Evolutionary conservation across 2,797 vertebrate species (phyloP).

Genomic region (Cyprinella venusta): DNA sequence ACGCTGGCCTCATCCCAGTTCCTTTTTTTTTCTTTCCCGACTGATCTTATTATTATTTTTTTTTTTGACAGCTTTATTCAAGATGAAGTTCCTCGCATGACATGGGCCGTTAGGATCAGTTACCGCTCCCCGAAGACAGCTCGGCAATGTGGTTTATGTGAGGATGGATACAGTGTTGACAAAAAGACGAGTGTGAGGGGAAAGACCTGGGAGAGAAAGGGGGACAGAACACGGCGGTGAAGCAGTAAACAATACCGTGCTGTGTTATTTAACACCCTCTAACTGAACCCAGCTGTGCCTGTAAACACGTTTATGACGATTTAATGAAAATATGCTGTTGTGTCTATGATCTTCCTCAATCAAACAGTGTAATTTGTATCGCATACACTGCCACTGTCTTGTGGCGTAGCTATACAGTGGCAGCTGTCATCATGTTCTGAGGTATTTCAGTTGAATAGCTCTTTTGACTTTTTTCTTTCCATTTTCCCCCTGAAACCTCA

Average conservation of each 20-base stretch:
- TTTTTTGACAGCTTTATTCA: slow-evolving; percentile 57
- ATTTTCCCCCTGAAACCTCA: slow-evolving; percentile 26
- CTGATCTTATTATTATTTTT: slow-evolving; percentile 5
- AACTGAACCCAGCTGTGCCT: slow-evolving; percentile 90
- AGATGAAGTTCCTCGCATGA: slow-evolving; percentile 54
- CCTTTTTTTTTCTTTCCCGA: slow-evolving; percentile 64
- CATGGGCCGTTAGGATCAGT: slow-evolving; percentile 52
- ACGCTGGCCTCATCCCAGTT: slow-evolving; percentile 60
- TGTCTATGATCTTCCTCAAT: slow-evolving; percentile 78
- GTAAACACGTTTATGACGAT: slow-evolving; percentile 92
- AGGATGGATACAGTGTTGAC: slow-evolving; percentile 34
- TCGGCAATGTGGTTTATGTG: slow-evolving; percentile 44
- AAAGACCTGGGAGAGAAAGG: slow-evolving; percentile 72
- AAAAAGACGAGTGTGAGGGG: slow-evolving; percentile 83
- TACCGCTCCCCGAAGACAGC: slow-evolving; percentile 45
- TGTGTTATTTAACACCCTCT: slow-evolving; percentile 90
- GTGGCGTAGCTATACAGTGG: slow-evolving; percentile 57
- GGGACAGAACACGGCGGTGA: slow-evolving; percentile 73
- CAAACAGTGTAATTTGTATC: slow-evolving; percentile 65
- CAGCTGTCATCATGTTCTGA: slow-evolving; percentile 50
- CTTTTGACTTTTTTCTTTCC: slow-evolving; percentile 21
- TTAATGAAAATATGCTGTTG: slow-evolving; percentile 92
- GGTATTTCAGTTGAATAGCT: slow-evolving; percentile 37
- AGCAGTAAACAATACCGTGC: slow-evolving; percentile 86
- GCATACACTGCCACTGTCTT: slow-evolving; percentile 65